Evolutionary conservation across 2,888 invertebrate species (phyloP).

Genomic region (Erebia ligea): DNA sequence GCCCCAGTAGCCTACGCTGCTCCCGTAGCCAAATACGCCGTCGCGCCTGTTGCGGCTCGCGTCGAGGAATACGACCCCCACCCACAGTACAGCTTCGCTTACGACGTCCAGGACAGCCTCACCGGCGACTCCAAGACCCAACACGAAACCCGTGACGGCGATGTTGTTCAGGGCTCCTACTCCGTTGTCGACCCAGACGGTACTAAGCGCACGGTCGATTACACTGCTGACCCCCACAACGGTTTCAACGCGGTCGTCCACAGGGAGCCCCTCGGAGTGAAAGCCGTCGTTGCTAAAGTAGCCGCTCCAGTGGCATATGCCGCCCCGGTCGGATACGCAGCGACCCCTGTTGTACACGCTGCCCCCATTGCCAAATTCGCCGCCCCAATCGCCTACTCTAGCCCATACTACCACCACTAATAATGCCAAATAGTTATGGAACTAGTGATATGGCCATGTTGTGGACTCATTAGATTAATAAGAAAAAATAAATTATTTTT

Average conservation of each 20-base stretch:
- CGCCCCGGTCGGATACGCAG: conserved; percentile 54
- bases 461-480: conserved; percentile 49
- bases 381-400: conserved; percentile 61
- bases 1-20: conserved; percentile 55
- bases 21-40: conserved; percentile 68
- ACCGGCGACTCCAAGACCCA: conserved; percentile 77
- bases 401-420: conserved; percentile 69
- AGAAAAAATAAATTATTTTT: conserved; percentile 58
- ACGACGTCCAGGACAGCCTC: conserved; percentile 81
- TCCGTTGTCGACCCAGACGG: conserved; percentile 82
- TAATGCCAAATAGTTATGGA: conserved; percentile 55
- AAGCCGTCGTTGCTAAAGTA: conserved; percentile 62
- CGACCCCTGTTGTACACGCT: conserved; percentile 55
- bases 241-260: conserved; percentile 83
- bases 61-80: conserved; percentile 61
- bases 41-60: conserved; percentile 45
- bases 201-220: conserved; percentile 81
- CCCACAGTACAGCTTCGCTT: conserved; percentile 81
- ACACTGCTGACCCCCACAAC: conserved; percentile 74
- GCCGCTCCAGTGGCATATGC: conserved; percentile 57
- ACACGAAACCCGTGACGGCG: conserved; percentile 74
- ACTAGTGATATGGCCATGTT: conserved; percentile 22
- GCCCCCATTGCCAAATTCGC: conserved; percentile 47
- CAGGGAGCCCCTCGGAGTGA: conserved; percentile 65
- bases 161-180: conserved; percentile 79